phyloP scores from a whole-genome alignment of 1,140 invertebrate genomes.

The Drosophila teissieri region DNA sequence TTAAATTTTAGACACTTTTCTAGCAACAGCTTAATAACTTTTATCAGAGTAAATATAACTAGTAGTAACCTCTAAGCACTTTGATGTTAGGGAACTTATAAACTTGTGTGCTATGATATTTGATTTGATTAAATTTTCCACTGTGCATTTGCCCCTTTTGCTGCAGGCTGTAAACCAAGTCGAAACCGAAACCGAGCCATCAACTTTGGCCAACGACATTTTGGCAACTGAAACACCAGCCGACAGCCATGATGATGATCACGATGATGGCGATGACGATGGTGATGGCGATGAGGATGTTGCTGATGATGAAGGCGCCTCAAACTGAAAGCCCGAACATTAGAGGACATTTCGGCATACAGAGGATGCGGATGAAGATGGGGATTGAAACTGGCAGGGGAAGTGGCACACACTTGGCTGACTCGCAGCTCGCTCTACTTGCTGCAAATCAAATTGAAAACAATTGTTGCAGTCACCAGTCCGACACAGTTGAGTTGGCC shows the following conservation, averaged over 20 bases:
- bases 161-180: slow-evolving; percentile 41
- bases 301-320: slow-evolving; percentile 33
- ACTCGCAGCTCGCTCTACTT: slow-evolving; percentile 58
- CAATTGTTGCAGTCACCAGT: slow-evolving; percentile 65
- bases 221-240: slow-evolving; percentile 58
- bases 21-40: no score
- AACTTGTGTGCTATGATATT: no score
- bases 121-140: not conserved
- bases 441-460: slow-evolving; percentile 77
- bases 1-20: no score
- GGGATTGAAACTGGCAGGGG: not conserved
- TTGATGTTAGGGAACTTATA: no score
- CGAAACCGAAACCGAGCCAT: slow-evolving; percentile 40
- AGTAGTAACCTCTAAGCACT: no score
- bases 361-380: not conserved
- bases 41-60: no score
- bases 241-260: slow-evolving; percentile 10
- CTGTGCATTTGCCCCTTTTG: slow-evolving; percentile 35
- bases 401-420: slow-evolving; percentile 32
- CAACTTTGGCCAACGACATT: slow-evolving; percentile 66
- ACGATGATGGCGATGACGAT: not conserved
- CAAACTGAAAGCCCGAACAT: slow-evolving; percentile 41
- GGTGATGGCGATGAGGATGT: slow-evolving; percentile 21
- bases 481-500: slow-evolving; percentile 65
- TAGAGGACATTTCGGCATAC: slow-evolving; percentile 21